These are phyloP conservation scores for Sciurus vulgaris DNA, from an alignment of 2,797 vertebrate species.

Conservation along the genomic window DNA sequence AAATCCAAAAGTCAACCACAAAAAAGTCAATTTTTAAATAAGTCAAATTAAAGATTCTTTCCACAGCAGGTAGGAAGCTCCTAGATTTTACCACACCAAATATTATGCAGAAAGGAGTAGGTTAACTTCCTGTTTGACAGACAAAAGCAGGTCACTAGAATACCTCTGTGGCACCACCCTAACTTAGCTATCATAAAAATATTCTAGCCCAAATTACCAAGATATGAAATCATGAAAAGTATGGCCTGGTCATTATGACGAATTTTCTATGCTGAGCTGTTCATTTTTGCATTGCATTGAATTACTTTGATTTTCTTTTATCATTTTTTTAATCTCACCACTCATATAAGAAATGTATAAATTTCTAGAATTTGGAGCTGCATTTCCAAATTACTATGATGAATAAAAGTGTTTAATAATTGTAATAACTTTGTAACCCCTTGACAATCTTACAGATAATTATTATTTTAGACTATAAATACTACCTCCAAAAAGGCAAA, in stretches of 20 bases:
- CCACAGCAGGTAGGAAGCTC: not conserved
- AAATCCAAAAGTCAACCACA: not conserved
- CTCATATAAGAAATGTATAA: conserved; percentile 47
- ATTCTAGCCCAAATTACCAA: not conserved
- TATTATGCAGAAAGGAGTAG: not conserved
- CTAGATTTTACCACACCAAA: not conserved
- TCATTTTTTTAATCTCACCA: not conserved
- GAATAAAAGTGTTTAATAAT: conserved; percentile 84
- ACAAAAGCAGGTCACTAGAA: not conserved
- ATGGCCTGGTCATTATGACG: not conserved
- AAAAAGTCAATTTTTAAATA: not conserved
- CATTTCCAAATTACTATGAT: conserved; percentile 75
- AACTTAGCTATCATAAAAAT: not conserved
- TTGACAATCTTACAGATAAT: conserved; percentile 85
- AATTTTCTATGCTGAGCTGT: not conserved
- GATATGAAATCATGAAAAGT: not conserved
- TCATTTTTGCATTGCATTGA: not conserved
- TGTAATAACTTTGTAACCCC: conserved; percentile 83
- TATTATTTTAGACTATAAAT: conserved; percentile 86
- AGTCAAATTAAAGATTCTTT: not conserved
- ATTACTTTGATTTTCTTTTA: conserved; percentile 59
- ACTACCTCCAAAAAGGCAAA: conserved; percentile 82
- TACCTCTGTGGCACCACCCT: not conserved
- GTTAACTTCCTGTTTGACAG: not conserved
- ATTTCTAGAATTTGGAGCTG: conserved; percentile 64